These are phyloP conservation scores for Microtus obscurus DNA, from an alignment of 2,797 vertebrate species.

Conservation along the genomic window DNA sequence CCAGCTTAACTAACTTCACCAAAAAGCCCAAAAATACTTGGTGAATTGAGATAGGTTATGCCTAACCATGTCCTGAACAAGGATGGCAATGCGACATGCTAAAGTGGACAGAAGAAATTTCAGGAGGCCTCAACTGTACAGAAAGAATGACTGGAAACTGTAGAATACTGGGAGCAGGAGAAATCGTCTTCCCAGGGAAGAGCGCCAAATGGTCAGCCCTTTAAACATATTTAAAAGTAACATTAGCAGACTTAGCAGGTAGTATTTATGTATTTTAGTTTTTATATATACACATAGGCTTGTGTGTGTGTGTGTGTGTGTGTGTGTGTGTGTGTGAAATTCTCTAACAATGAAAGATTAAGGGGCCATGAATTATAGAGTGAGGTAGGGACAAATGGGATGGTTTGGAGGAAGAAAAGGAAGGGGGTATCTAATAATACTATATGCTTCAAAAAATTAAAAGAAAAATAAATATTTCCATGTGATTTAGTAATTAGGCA, in stretches of 20 bases:
- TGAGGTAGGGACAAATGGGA: not conserved
- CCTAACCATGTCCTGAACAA: not conserved
- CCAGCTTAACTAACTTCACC: not conserved
- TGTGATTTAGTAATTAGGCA: not conserved
- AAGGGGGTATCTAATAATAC: not conserved
- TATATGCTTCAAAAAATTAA: not conserved
- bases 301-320: too few species aligned
- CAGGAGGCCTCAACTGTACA: not conserved
- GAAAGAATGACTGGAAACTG: not conserved
- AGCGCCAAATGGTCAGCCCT: not conserved
- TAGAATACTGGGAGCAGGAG: not conserved
- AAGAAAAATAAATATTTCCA: not conserved
- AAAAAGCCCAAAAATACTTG: not conserved
- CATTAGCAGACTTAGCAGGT: not conserved
- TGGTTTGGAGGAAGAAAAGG: not conserved
- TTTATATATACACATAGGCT: not conserved
- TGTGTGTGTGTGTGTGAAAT: not conserved
- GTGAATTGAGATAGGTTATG: not conserved
- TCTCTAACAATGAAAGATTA: not conserved
- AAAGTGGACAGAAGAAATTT: not conserved
- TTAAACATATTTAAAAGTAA: not conserved
- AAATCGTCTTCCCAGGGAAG: not conserved
- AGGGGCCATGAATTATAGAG: not conserved
- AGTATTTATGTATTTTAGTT: not conserved
- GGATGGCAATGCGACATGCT: not conserved